phyloP scores from a whole-genome alignment of 2,888 invertebrate species.

The Vandiemenella viatica region DNA sequence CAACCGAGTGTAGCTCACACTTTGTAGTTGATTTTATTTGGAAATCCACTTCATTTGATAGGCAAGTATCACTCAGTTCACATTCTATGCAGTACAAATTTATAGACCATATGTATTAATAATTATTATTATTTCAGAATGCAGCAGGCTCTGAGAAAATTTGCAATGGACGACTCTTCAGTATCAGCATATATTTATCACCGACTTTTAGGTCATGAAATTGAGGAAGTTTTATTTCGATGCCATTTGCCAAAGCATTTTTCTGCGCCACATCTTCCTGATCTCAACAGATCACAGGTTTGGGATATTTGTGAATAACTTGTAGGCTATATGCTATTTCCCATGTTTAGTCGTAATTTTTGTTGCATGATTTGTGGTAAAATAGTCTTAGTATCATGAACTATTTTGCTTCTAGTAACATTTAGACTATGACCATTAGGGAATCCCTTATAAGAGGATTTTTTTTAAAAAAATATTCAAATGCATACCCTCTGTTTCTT shows the following conservation, averaged over 20 bases:
- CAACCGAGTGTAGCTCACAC: constrained; percentile 84
- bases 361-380: no score
- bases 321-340: no score
- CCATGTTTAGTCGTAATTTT: no score
- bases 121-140: constrained; percentile 44
- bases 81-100: neutral
- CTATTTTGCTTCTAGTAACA: no score
- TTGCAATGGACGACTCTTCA: constrained; percentile 90
- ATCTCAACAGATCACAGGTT: constrained; percentile 89
- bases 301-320: constrained; percentile 4
- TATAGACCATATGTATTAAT: neutral
- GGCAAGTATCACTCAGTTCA: constrained; percentile 36
- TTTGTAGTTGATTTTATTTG: constrained; percentile 98
- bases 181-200: constrained; percentile 98
- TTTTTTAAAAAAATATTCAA: no score
- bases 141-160: constrained; percentile 85
- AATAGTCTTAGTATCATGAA: no score
- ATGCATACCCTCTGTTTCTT: no score
- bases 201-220: constrained; percentile 83
- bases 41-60: constrained; percentile 97
- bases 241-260: constrained; percentile 90
- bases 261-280: constrained; percentile 92
- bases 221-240: constrained; percentile 83
- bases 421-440: no score
- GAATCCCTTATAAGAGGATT: no score